Evolutionary conservation across 2,797 vertebrate species (phyloP), one percentile per base, ranked within the genome.

Genomic region (Selene dorsalis): DNA sequence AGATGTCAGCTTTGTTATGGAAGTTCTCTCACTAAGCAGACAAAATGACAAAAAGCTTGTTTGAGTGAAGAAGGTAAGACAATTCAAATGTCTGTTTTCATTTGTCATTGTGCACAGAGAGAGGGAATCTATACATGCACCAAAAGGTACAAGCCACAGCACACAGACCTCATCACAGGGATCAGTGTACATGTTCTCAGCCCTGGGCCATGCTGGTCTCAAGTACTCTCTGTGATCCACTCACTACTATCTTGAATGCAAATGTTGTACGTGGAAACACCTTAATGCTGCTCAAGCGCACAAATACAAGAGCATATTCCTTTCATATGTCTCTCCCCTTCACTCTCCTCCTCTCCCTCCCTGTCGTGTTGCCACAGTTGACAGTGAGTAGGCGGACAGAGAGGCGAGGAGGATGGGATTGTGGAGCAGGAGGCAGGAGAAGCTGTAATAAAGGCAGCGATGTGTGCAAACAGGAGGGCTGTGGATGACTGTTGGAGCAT

Each of bases 401-500:
- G 56, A 75, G 48, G 75, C 57, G 12, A 69, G 64, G 74, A 82
- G 59, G 74, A 76, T 82, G 45, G 74, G 78, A 89, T 74, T 78
- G 50, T 43, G 28, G 9, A 50, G 58, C 68, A 6, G 47, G 28
- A 52, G 68, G 59, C 66, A 47, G 58, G 58, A 72, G 32, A 45
- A 68, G 59, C 71, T 64, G 6, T 48, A 82, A 18, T 63, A 50
- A 65, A 39, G 20, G 66, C 60, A 57, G 16, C 2, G 4, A 39
- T 28, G 47, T 48, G 59, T 60, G 39, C 16, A 58, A 73, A 47
- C 9, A 26, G 11, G 35, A 61, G 16, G 39, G 35, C 1, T 52
- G 41, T 50, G 20, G 3, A n/a, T 16, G 5, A 20, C 32, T 26
- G 20, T 39, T 28, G 52, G n/a, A 47, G 28, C 6, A n/a, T n/a